phyloP scores from a whole-genome alignment of 2,113 vertebrate genomes.

The Odocoileus virginianus region DNA sequence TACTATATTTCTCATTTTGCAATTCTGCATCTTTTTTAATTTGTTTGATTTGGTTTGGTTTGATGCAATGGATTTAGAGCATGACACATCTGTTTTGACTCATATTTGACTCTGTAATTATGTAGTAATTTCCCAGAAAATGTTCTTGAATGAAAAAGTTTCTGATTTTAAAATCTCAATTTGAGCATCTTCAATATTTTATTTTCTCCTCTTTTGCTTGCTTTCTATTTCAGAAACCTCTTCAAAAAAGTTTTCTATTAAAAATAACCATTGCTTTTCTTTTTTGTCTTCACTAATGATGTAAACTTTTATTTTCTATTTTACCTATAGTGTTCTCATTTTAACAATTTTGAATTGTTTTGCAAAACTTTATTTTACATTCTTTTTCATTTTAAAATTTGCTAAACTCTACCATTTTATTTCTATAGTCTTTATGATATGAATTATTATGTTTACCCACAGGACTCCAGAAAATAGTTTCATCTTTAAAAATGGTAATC shows the following conservation, averaged over 20 bases:
- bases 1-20: not conserved
- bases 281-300: not conserved
- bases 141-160: not conserved
- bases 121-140: not conserved
- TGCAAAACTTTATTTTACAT: not conserved
- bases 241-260: not conserved
- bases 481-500: not conserved
- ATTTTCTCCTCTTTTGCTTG: not conserved
- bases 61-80: not conserved
- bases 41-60: not conserved
- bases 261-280: not conserved
- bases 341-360: not conserved
- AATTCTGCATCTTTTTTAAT: not conserved
- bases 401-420: not conserved
- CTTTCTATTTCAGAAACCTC: not conserved
- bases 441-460: not conserved
- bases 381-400: not conserved
- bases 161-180: conserved; percentile 8
- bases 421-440: not conserved
- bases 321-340: not conserved
- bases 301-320: not conserved
- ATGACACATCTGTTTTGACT: not conserved
- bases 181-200: not conserved
- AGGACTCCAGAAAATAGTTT: not conserved
- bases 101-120: not conserved